Evolutionary conservation across 2,113 vertebrate species (phyloP).

Genomic region (Amblyopsis rosae): DNA sequence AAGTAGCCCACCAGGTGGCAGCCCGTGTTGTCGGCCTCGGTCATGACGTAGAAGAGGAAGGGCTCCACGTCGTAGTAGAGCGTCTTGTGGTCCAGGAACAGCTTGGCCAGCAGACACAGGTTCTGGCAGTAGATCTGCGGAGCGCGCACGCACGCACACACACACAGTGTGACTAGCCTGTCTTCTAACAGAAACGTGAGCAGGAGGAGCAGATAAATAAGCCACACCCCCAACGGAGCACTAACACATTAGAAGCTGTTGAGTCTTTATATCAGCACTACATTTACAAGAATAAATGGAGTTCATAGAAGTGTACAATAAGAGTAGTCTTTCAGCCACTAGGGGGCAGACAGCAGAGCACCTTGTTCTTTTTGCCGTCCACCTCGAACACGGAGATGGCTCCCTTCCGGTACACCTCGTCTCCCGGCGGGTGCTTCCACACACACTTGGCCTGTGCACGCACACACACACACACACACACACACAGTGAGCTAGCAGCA

Average conservation of each 20-base stretch:
- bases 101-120: conserved; percentile 95
- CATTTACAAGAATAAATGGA: too few relatives aligned
- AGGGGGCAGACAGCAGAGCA: conserved; percentile 39
- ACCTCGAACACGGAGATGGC: conserved; percentile 98
- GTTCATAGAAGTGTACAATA: too few relatives aligned
- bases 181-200: too few relatives aligned
- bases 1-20: conserved; percentile 99
- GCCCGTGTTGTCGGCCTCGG: conserved; percentile 96
- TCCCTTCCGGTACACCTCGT: conserved; percentile 96
- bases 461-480: not conserved
- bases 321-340: too few relatives aligned
- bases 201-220: too few relatives aligned
- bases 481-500: not conserved
- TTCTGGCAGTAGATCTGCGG: conserved; percentile 97
- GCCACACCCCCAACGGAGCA: too few relatives aligned
- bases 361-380: conserved; percentile 99
- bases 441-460: conserved; percentile 91
- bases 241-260: too few relatives aligned
- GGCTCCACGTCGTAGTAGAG: conserved; percentile 98
- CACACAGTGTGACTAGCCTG: not conserved
- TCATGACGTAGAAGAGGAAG: conserved; percentile 99
- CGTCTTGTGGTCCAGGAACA: conserved; percentile 98
- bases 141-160: not conserved
- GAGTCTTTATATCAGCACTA: too few relatives aligned
- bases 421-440: conserved; percentile 97